Percentiles rank a stretch among this genome's conserved stretches.
Conservation (phyloP, 2,888 invertebrate species). For the Galeopsomyia nigrocyanea region DNA sequence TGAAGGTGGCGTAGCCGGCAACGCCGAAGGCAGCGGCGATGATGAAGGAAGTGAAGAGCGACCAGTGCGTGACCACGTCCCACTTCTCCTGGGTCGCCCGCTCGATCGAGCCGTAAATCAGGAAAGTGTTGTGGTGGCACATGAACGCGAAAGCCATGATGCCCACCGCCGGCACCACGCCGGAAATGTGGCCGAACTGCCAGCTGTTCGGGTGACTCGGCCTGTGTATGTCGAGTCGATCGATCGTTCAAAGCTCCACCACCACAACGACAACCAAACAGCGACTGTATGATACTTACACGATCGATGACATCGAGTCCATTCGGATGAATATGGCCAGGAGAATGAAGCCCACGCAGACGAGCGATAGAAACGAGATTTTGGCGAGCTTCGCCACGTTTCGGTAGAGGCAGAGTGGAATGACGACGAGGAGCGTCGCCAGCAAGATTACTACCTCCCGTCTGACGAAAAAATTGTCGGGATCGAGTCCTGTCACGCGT, state of each 20-base stretch:
- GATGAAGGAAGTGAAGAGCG: conserved; percentile 80
- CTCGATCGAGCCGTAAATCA: conserved; percentile 85
- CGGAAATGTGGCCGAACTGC: conserved; percentile 80
- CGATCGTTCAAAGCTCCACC: conserved; percentile 3
- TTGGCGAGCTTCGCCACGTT: conserved; percentile 81
- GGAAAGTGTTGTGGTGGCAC: conserved; percentile 91
- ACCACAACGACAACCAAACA: conserved; percentile 9
- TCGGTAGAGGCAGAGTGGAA: conserved; percentile 84
- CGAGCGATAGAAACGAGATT: conserved; percentile 77
- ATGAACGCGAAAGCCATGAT: conserved; percentile 93
- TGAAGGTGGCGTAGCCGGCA: conserved; percentile 86
- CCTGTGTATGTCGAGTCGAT: conserved; percentile 64
- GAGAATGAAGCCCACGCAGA: conserved; percentile 81
- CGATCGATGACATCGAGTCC: conserved; percentile 72
- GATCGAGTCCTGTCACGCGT: conserved; percentile 75
- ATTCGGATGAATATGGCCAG: conserved; percentile 76
- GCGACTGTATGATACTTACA: conserved; percentile 72
- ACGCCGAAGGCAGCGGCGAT: conserved; percentile 82
- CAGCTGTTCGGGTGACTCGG: conserved; percentile 77
- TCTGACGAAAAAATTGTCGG: conserved; percentile 73
- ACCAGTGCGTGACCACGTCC: conserved; percentile 86
- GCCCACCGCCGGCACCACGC: conserved; percentile 82
- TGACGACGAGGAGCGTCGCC: conserved; percentile 80
- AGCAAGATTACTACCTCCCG: conserved; percentile 79
- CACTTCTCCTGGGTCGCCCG: conserved; percentile 82